Evolutionary conservation across 2,113 vertebrate genomes (phyloP), one percentile per base, ranked within the genome.

Genomic region (Chauna torquata): DNA sequence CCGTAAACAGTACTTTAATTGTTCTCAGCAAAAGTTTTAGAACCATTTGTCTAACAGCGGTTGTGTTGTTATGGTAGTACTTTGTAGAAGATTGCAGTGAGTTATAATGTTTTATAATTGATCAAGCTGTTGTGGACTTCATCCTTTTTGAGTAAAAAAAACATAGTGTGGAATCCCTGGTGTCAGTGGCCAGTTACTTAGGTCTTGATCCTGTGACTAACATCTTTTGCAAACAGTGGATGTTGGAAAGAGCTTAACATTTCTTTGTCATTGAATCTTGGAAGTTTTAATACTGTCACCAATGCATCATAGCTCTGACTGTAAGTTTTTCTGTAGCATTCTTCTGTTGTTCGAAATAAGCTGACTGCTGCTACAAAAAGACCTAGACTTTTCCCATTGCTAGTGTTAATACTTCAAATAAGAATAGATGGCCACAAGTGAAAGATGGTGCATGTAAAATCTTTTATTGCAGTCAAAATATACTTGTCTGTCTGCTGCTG

Each of bases 11-110:
- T 42, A 70, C 6, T 74, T 65, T 13, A 62, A 38, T 8, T 44
- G 3, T 86, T 83, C 16, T 54, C 19, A 55, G 24, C 10, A 80
- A 34, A 77, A 93, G 13, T 17, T 80, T 28, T 61, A 42, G 16
- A 66, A 82, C 54, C 25, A 2, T 38, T 74, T 69, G 11, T 86
- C 16, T 12, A 58, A 30, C 6, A 61, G 9, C 0, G 0, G 3
- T 49, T 82, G 28, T 42, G 25, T 59, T 79, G 23, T 83, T 66
- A 42, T 15, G n/a, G 11, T 70, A 30, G 11, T 36, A 42, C 36
- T 81, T 82, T 50, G 13, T 5, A 45, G 58, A 82, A 54, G 15
- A 70, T 38, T 61, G 3, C 64, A 72, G 17, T 85, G 64, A 85
- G 49, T 52, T 44, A 6, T 17, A 27, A 16, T 52, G n/a, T 44